Percentiles rank a stretch among this genome's conserved stretches.
Conservation (phyloP, 2,888 invertebrate species). For the Malachius bipustulatus region DNA sequence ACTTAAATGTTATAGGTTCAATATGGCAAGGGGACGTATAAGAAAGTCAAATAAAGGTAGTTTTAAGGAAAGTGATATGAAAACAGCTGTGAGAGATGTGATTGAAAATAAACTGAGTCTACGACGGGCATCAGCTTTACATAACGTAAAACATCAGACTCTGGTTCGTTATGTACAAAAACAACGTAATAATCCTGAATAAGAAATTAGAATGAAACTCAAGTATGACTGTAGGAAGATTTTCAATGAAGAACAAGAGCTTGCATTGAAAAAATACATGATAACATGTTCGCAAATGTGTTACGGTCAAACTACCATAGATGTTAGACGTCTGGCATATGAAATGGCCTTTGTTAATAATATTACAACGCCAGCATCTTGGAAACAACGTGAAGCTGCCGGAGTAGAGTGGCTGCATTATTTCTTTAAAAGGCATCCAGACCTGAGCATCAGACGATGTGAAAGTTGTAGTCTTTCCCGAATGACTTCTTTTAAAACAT, state of each 20-base stretch:
- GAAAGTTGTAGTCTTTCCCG: constrained; percentile 1
- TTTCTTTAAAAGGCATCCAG: constrained; percentile 3
- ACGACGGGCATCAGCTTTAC: background rate
- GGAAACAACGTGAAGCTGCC: background rate
- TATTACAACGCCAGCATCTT: constrained; percentile 1
- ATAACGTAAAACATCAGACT: constrained; percentile 1
- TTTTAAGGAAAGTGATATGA: background rate
- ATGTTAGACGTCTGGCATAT: background rate
- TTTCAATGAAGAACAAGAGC: too few species aligned
- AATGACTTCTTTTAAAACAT: constrained; percentile 1
- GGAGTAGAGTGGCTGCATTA: background rate
- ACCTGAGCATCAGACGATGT: background rate
- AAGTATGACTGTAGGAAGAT: background rate
- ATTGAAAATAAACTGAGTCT: constrained; percentile 2
- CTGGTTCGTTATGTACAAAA: constrained; percentile 1
- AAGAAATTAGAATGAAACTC: background rate
- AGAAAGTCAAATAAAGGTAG: background rate
- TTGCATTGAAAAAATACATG: constrained; percentile 1
- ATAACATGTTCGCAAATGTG: background rate
- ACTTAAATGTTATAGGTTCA: background rate
- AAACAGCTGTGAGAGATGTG: background rate
- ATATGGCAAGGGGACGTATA: background rate
- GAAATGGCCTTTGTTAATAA: background rate
- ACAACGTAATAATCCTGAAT: background rate
- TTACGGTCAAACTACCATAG: background rate